These are phyloP conservation scores for Adoxophyes honmai DNA, from an alignment of 1,140 invertebrate genomes.

Conservation along the genomic window DNA sequence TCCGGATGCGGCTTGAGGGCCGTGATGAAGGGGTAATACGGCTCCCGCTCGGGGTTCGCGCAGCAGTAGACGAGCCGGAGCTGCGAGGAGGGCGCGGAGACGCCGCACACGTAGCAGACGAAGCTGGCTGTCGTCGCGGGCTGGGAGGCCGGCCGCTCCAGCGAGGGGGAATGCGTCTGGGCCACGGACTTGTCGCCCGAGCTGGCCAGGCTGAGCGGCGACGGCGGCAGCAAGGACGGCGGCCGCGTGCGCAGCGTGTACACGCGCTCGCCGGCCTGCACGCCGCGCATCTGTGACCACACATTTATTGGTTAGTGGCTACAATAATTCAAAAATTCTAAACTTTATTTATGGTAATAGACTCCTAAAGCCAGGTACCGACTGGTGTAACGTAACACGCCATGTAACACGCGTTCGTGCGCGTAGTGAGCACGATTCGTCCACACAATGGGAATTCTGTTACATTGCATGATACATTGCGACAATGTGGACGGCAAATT, in stretches of 20 bases:
- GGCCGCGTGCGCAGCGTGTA: conserved; percentile 88
- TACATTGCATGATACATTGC: too few species aligned
- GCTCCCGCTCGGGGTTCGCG: conserved; percentile 89
- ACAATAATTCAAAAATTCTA: too few species aligned
- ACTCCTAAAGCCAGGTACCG: too few species aligned
- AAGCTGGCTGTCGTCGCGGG: conserved; percentile 80
- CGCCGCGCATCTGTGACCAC: conserved; percentile 79
- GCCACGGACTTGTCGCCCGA: conserved; percentile 60
- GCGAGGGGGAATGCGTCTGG: conserved; percentile 49
- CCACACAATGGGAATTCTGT: too few species aligned
- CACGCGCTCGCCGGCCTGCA: conserved; percentile 85
- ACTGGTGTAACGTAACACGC: too few species aligned
- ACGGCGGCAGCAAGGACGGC: conserved; percentile 75
- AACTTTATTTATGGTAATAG: too few species aligned
- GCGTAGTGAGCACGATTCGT: too few species aligned
- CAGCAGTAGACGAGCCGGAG: conserved; percentile 90
- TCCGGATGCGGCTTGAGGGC: conserved; percentile 86
- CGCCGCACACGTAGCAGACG: conserved; percentile 92
- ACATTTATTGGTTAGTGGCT: not conserved
- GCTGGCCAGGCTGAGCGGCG: conserved; percentile 60
- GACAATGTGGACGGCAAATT: too few species aligned
- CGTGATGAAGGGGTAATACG: conserved; percentile 92
- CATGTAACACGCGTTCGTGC: too few species aligned
- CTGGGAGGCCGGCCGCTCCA: conserved; percentile 70
- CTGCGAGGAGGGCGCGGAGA: conserved; percentile 86